Evolutionary conservation across 2,797 vertebrate genomes (phyloP), one percentile per base, ranked within the genome.

Genomic region (Gila robusta): DNA sequence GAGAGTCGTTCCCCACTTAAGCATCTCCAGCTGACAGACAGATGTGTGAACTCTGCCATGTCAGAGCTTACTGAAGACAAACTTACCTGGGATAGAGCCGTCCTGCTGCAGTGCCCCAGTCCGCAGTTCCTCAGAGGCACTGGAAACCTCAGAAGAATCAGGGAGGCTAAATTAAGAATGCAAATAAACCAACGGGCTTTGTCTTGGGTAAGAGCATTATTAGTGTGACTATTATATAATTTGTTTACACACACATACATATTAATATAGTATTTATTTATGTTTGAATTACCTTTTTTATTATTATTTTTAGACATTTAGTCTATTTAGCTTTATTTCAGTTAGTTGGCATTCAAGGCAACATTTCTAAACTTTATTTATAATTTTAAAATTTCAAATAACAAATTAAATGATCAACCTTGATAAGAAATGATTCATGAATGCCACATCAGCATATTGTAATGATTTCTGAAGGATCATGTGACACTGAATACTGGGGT

Each of bases 1-100:
- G 91, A 93, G 0, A 83, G 89, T 16, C 89, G 87, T 56, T 95
- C 95, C 0, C 94, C 95, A 0, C 62, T n/a, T 19, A 59, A 41
- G 39, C 77, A 41, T 28, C 19, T 78, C 9, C 59, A 80, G 28
- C 64, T 76, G 37, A 49, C 7, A 11, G 56, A 64, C 23, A 77
- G 59, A 28, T 0, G 26, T 32, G 64, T 88, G 21, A 79, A 44
- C 21, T 3, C 32, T 1, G 28, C 72, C 1, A 52, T 71, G 12
- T 7, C 44, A 0, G 86, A 91, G 79, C 52, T 41, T 16, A 32
- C 16, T 28, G n/a, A 44, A 14, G 47, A 87, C 0, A 86, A 82
- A 39, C 64, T 44, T 44, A 71, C 77, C 32, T 66, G 59, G 9
- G 90, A 87, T 72, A 85, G 87, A 52, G 80, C 82, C 28, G 52